Conservation (phyloP, 2,797 vertebrate genomes). For the Clangula hyemalis region DNA sequence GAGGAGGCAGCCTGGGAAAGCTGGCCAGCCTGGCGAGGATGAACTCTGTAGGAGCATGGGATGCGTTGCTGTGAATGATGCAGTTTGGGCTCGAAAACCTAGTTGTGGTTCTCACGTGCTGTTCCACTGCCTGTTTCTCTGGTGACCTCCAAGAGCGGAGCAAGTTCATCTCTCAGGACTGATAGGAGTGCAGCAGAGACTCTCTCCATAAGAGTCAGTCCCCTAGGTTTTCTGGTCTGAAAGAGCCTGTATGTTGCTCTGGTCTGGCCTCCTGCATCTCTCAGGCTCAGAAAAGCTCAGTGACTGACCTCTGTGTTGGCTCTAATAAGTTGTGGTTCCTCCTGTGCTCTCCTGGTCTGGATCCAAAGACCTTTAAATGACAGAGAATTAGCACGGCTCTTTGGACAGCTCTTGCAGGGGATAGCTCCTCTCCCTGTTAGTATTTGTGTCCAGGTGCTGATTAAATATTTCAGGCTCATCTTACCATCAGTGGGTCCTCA, state of each 20-base stretch:
- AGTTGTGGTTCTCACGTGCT: background rate
- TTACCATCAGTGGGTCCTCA: background rate
- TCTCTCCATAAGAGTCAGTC: background rate
- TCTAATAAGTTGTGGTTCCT: background rate
- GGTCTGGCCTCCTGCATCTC: background rate
- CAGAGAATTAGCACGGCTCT: background rate
- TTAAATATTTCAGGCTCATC: conserved; percentile 17
- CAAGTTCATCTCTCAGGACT: background rate
- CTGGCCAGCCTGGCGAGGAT: background rate
- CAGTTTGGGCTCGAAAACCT: background rate
- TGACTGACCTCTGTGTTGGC: background rate
- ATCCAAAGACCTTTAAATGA: background rate
- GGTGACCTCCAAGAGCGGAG: background rate
- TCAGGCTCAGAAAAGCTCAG: background rate
- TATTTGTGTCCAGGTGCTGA: background rate
- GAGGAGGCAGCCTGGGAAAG: background rate
- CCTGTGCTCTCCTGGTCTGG: background rate
- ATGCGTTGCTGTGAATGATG: background rate
- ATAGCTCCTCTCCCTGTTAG: background rate
- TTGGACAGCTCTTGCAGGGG: background rate
- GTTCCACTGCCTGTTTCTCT: background rate
- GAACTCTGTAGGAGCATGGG: background rate
- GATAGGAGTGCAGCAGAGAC: background rate
- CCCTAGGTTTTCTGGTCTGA: background rate
- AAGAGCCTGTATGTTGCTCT: background rate